Base-by-base conservation (phyloP, 2,113 vertebrate species). In the Xyliphius kryptos region DNA sequence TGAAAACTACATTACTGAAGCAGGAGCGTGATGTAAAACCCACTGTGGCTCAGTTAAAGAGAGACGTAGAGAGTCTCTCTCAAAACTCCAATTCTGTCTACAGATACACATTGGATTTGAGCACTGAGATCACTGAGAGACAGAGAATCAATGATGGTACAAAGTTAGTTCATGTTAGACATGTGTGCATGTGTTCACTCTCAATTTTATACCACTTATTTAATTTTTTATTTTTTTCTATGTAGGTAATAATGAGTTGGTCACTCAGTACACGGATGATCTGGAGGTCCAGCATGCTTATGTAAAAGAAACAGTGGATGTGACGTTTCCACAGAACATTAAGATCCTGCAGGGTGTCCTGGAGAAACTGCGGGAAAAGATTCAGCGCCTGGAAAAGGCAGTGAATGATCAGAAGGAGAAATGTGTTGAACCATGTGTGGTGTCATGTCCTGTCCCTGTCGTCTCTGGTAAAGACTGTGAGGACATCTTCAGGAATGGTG, bases 381-480 rank as follows among this genome's bases (percentile, higher is more conserved):
- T 98, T 79, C 89, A 91, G 71, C 92, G 86, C 50, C 65, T 99
- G 60, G 93, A 97, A 77, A 84, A 85, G 26, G 90, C 93, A 8
- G 85, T 98, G 61, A 77, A 81, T 9, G 21, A 71, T 11, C 96
- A 99, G 79, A 81, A 49, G 38, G 87, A 88, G 2, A 85, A 82
- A 37, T 99, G 96, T 64, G 81, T 66, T 13, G 78, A 84, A 0
- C 91, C 91, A 0, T 99, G 96, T 77, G 74, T 59, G 1, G 89
- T 90, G 71, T 89, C 79, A 11, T 97, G 94, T 69, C 93, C 91
- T 46, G 83, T 99, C 20, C 96, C 96, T 0, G 96, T 98, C 63
- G 91, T 96, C 56, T 90, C 92, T 4, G 96, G 96, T 17, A 88
- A 86, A 67, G 87, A 99, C 75, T 98, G 96, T 65, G 95, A 98